Base-by-base conservation (phyloP, 2,888 invertebrate species). In the Schizotus pectinicornis region DNA sequence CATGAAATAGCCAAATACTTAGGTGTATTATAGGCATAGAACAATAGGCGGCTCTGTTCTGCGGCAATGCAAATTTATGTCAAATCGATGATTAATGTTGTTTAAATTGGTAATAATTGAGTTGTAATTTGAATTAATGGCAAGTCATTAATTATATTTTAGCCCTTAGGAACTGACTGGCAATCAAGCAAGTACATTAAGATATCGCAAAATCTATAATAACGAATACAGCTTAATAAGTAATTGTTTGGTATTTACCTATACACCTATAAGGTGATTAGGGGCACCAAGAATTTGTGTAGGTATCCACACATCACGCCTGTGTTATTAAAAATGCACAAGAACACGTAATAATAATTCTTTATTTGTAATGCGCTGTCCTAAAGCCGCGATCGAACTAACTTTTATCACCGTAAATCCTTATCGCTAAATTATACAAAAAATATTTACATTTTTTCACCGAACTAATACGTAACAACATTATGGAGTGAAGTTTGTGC, bases 41-140 rank as follows among this genome's bases (percentile, higher is more conserved):
- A 38, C 45, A 49, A 58, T 58, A 48, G 48, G 34, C 30, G 33
- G 32, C n/a, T 53, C 43, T 49, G 53, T 22, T 7, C 7, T 38
- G 38, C 6, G n/a, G 34, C 53, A 57, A 64, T 64, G 61, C 58
- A 59, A 62, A 64, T 57, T 64, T 69, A 68, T 67, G 68, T 65
- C 69, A 65, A 67, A 67, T 62, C 5, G 2, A 64, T 71, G 73
- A 73, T 71, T 72, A 69, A 73, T 73, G 70, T 63, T 56, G 51
- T 72, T 73, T 71, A 72, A 73, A 73, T 72, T 68, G 58, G 66
- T 63, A 56, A 63, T 71, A 72, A 73, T 70, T 70, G 72, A 67
- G 59, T 63, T 65, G 69, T 72, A 70, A 71, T 71, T 65, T 67
- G 69, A 70, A 69, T 69, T 72, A 73, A 73, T 73, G 71, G 67